Percentiles rank a stretch among this genome's conserved stretches.
Conservation (phyloP, 2,888 invertebrate genomes). For the Ametastegia equiseti region DNA sequence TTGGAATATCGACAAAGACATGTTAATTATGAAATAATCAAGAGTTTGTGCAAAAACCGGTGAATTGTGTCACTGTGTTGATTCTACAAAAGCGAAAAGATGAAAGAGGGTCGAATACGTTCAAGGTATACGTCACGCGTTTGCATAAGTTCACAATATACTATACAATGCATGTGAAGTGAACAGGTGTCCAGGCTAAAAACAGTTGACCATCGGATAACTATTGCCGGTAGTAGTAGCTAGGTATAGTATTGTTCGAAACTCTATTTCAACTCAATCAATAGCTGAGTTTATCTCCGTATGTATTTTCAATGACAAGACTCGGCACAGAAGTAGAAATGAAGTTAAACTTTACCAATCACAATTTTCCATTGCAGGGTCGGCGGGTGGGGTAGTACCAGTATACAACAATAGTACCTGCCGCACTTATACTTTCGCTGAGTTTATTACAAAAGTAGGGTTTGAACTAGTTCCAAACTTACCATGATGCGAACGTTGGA, state of each 20-base stretch:
- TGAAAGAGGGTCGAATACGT: too few species aligned
- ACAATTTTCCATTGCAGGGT: background rate
- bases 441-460: background rate
- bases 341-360: conserved; percentile 26
- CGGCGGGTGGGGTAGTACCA: background rate
- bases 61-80: too few species aligned
- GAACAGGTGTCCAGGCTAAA: background rate
- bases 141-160: too few species aligned
- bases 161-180: too few species aligned
- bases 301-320: background rate
- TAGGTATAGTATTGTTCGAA: background rate
- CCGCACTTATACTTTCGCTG: background rate
- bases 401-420: background rate
- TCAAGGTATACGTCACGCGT: too few species aligned
- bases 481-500: conserved; percentile 93
- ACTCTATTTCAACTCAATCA: background rate
- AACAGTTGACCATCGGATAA: background rate
- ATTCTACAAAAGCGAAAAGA: too few species aligned
- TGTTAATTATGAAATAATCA: background rate
- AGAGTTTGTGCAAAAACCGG: too few species aligned
- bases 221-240: background rate
- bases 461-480: conserved; percentile 73
- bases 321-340: background rate
- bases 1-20: background rate
- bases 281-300: background rate